phyloP scores from a whole-genome alignment of 2,888 invertebrate genomes.

The Troglohyphantes excavatus region DNA sequence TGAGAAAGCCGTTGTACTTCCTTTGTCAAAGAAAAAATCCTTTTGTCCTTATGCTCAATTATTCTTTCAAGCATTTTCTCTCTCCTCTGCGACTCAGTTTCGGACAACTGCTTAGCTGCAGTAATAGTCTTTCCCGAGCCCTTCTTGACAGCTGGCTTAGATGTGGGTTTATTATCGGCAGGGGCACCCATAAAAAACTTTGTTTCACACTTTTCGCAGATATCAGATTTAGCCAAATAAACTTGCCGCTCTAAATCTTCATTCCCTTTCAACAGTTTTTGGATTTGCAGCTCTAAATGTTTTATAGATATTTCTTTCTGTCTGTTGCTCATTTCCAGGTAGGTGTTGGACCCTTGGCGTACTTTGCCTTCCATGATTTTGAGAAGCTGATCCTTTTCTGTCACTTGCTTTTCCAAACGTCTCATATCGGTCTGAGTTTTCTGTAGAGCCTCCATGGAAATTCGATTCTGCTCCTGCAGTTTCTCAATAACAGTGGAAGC shows the following conservation, averaged over 20 bases:
- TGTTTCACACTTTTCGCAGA: slow-evolving; percentile 61
- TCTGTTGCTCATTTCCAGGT: slow-evolving; percentile 37
- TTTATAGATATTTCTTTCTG: slow-evolving; percentile 70
- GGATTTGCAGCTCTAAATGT: slow-evolving; percentile 64
- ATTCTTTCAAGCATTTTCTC: slow-evolving; percentile 54
- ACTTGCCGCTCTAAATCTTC: slow-evolving; percentile 59
- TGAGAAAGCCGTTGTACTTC: slow-evolving; percentile 48
- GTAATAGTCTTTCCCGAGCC: background rate
- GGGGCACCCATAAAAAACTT: slow-evolving; percentile 16
- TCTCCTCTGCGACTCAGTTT: background rate
- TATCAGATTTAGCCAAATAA: slow-evolving; percentile 25
- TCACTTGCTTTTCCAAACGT: slow-evolving; percentile 38
- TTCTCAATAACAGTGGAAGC: slow-evolving; percentile 59
- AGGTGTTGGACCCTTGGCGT: slow-evolving; percentile 49
- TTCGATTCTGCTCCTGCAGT: slow-evolving; percentile 60
- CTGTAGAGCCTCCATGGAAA: slow-evolving; percentile 42
- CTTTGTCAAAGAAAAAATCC: slow-evolving; percentile 54
- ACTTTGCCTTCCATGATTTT: slow-evolving; percentile 55
- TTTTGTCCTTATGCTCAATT: slow-evolving; percentile 69
- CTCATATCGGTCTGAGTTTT: slow-evolving; percentile 56
- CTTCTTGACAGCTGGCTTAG: slow-evolving; percentile 12
- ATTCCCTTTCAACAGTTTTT: slow-evolving; percentile 62
- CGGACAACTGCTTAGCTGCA: background rate
- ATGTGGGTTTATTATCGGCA: background rate
- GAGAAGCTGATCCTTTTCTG: slow-evolving; percentile 57